Conservation (phyloP, 2,888 invertebrate species). For the Eupithecia inturbata region DNA sequence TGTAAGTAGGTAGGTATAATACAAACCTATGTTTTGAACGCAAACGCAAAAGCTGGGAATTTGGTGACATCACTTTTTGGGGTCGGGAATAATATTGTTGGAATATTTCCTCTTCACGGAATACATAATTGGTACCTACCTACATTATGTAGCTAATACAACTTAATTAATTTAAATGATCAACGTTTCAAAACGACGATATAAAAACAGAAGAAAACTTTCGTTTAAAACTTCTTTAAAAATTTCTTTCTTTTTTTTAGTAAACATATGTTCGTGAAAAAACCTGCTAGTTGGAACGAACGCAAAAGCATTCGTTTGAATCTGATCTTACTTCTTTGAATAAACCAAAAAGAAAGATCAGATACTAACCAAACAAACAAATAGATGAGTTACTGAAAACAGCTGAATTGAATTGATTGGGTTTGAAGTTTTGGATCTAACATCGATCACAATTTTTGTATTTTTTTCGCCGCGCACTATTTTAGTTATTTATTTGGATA, state of each 20-base stretch:
- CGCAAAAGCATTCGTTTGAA: too few species aligned
- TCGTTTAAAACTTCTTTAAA: too few species aligned
- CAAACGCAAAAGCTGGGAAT: neutral
- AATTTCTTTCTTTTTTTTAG: too few species aligned
- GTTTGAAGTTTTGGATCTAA: too few species aligned
- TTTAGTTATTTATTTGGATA: too few species aligned
- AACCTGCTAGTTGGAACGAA: neutral
- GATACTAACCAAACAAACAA: slow-evolving; percentile 10
- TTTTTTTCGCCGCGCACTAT: too few species aligned
- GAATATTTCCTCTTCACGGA: slow-evolving; percentile 42
- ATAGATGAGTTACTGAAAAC: slow-evolving; percentile 2
- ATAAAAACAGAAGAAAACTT: neutral
- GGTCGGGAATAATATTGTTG: slow-evolving; percentile 32
- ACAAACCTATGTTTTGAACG: neutral
- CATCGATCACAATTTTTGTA: too few species aligned
- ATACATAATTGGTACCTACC: neutral
- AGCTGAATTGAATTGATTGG: slow-evolving; percentile 12
- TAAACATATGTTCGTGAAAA: neutral
- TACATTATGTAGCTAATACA: neutral
- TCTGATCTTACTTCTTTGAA: too few species aligned
- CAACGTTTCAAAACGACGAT: neutral
- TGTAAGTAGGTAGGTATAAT: slow-evolving; percentile 13
- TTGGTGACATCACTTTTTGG: slow-evolving; percentile 1
- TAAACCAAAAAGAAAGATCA: neutral
- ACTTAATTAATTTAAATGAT: neutral